phyloP scores from a whole-genome alignment of 2,888 invertebrate species.

The Lapara coniferarum region DNA sequence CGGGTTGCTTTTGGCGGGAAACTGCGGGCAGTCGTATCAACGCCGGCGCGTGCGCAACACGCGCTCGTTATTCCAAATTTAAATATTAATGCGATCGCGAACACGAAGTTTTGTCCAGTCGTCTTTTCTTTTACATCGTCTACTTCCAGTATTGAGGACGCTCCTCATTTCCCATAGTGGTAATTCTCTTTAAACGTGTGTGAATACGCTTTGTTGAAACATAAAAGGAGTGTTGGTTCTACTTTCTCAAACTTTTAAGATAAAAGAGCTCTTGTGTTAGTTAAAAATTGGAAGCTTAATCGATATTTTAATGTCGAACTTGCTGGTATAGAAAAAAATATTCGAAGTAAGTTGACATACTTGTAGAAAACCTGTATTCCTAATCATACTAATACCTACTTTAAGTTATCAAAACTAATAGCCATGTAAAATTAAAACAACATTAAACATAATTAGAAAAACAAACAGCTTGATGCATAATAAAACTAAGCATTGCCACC shows the following conservation, averaged over 20 bases:
- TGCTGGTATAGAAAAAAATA: neutral
- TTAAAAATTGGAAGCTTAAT: constrained; percentile 38
- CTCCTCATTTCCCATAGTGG: constrained; percentile 74
- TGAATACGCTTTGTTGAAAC: constrained; percentile 74
- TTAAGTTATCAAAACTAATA: too few species aligned
- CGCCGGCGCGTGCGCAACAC: constrained; percentile 79
- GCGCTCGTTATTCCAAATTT: constrained; percentile 64
- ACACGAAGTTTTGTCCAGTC: constrained; percentile 76
- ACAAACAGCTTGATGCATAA: too few species aligned
- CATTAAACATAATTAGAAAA: neutral
- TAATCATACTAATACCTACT: neutral
- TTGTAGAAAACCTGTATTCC: constrained; percentile 2
- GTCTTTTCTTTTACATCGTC: constrained; percentile 66
- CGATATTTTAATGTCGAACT: constrained; percentile 23
- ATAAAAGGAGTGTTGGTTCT: constrained; percentile 79
- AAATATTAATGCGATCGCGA: constrained; percentile 72
- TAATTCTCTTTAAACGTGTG: constrained; percentile 73
- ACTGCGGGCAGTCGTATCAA: constrained; percentile 68
- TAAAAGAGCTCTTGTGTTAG: constrained; percentile 59
- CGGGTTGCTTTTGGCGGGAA: constrained; percentile 77
- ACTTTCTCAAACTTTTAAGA: constrained; percentile 71
- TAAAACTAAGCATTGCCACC: too few species aligned
- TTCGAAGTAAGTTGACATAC: constrained; percentile 5
- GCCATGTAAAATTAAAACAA: neutral
- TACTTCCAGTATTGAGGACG: constrained; percentile 79